These are phyloP conservation scores for Macroramphosus scolopax DNA, from an alignment of 2,797 vertebrate species.

Conservation along the genomic window DNA sequence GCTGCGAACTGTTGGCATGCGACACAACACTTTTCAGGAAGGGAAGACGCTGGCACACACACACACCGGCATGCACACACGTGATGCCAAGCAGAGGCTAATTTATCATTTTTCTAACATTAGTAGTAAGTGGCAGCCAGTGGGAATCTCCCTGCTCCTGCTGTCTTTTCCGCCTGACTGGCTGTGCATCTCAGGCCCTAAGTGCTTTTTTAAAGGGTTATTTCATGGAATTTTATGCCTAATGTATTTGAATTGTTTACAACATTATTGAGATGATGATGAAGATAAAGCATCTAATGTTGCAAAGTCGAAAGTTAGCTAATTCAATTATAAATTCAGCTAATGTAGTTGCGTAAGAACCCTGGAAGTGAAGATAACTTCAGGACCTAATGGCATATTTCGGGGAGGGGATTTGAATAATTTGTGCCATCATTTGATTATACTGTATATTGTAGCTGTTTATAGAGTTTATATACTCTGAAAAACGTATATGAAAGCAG, in stretches of 20 bases:
- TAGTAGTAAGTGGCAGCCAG: constrained; percentile 65
- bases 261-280: too few relatives aligned
- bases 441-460: background rate
- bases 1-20: constrained; percentile 67
- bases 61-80: constrained; percentile 33
- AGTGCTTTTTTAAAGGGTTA: constrained; percentile 22
- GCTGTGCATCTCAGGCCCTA: constrained; percentile 32
- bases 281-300: too few relatives aligned
- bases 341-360: too few relatives aligned
- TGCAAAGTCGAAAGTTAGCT: too few relatives aligned
- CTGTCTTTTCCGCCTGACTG: constrained; percentile 50
- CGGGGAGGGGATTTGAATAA: constrained; percentile 1
- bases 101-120: constrained; percentile 71
- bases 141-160: constrained; percentile 56
- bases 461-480: background rate
- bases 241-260: too few relatives aligned
- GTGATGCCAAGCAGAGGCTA: constrained; percentile 41
- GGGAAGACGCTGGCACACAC: constrained; percentile 26
- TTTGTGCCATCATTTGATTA: background rate
- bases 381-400: too few relatives aligned
- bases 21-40: constrained; percentile 53
- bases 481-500: too few relatives aligned
- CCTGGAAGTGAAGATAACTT: too few relatives aligned
- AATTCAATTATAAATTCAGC: too few relatives aligned
- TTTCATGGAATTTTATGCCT: too few relatives aligned